Conservation (phyloP, 2,113 vertebrate genomes). For the Vulpes ferrilata region DNA sequence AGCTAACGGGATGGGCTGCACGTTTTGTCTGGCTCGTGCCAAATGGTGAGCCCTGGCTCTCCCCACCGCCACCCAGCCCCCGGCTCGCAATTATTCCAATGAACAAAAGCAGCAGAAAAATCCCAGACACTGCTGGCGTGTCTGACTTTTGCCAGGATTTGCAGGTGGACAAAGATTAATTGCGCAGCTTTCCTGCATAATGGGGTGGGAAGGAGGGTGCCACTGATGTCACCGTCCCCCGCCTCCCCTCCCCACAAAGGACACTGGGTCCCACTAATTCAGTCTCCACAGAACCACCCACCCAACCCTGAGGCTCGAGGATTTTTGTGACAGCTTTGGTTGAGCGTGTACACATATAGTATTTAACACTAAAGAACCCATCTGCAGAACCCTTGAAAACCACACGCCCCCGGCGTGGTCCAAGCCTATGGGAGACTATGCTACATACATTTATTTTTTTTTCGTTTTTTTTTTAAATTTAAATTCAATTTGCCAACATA, state of each 20-base stretch:
- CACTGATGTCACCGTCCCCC: not conserved
- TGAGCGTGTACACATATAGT: fast-evolving
- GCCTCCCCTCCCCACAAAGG: too few species aligned
- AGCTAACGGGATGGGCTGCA: fast-evolving
- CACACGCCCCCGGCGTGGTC: not conserved
- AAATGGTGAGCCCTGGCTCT: fast-evolving
- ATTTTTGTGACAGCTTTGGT: not conserved
- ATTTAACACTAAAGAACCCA: not conserved
- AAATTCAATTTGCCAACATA: too few species aligned
- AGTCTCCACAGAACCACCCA: fast-evolving
- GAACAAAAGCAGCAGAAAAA: not conserved
- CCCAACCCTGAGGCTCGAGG: fast-evolving
- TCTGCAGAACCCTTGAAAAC: not conserved
- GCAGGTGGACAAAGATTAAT: not conserved
- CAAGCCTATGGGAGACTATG: fast-evolving
- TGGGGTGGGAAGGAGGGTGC: not conserved
- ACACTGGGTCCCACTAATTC: not conserved
- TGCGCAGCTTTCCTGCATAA: not conserved
- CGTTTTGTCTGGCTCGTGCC: not conserved
- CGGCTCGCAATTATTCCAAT: fast-evolving
- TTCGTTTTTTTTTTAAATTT: too few species aligned
- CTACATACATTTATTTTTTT: too few species aligned
- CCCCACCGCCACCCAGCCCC: fast-evolving
- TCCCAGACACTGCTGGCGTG: not conserved
- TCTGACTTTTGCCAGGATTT: not conserved